Evolutionary conservation across 2,113 vertebrate genomes (phyloP), one percentile per base, ranked within the genome.

Genomic region (Lanius collurio): DNA sequence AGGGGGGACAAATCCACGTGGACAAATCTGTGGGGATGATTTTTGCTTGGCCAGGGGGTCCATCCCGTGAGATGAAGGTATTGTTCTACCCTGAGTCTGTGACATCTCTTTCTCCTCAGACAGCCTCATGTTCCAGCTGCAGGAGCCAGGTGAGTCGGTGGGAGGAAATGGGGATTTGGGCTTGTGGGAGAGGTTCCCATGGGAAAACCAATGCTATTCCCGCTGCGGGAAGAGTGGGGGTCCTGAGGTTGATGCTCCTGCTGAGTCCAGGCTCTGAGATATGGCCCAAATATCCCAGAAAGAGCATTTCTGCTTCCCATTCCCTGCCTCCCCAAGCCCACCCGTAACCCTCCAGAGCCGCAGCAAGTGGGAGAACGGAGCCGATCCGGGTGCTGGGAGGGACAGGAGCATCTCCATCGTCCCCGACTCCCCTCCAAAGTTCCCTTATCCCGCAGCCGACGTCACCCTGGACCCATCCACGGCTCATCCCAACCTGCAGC

Each of bases 401-500:
- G 5, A 7, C 42, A 4, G 73, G n/a, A 60, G 9, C 27, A 1
- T 5, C 56, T 15, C 44, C 42, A 4, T 18, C 33, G 14, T 10
- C 19, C 71, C 56, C 30, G 16, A 2, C 9, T 16, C 8, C 21
- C 27, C 33, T 35, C 49, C 55, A 15, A 1, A 10, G 3, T 57
- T n/a, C 56, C 31, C 8, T 13, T 3, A 1, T 6, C 56, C 35
- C 12, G 20, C 81, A 86, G 87, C 87, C 80, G 24, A 11, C 1
- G 15, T 98, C 37, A 97, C 92, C 55, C 89, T 99, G 70, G 98
- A 98, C 70, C 94, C 91, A 0, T 86, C 95, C 78, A 98, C 98
- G 2, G 98, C 98, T 37, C 98, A 98, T 24, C 89, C 97, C 22
- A 89, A 89, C 77, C 97, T 98, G 19, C 92, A 7, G 3, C 62